Percentiles rank a stretch among this genome's conserved stretches.
Conservation (phyloP, 2,888 invertebrate species). For the Heliconius ismenius region DNA sequence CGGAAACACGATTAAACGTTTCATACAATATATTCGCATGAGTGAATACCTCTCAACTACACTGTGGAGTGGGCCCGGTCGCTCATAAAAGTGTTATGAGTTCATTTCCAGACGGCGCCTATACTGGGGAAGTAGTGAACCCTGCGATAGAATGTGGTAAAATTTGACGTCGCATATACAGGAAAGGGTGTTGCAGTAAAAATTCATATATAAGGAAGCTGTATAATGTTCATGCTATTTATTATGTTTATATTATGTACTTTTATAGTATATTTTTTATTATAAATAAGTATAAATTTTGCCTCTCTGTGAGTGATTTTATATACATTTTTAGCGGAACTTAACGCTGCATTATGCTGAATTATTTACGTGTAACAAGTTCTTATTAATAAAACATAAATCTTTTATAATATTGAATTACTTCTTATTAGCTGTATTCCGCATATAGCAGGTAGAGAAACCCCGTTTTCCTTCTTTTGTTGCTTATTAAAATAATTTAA, state of each 20-base stretch:
- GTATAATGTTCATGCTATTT: neutral
- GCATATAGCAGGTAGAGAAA: neutral
- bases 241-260: neutral
- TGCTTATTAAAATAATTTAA: no score
- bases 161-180: conserved; percentile 45
- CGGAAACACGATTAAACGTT: conserved; percentile 3
- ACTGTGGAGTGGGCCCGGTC: conserved; percentile 47
- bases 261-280: neutral
- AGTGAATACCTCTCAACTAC: conserved; percentile 31
- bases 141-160: conserved; percentile 45
- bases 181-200: conserved; percentile 40
- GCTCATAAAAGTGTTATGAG: conserved; percentile 78
- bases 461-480: no score
- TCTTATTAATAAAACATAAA: neutral
- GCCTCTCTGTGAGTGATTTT: no score
- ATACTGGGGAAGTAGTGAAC: conserved; percentile 31
- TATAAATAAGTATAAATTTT: neutral
- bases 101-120: conserved; percentile 63
- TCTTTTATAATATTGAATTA: neutral
- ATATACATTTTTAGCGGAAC: neutral
- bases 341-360: neutral
- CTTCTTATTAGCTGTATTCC: neutral
- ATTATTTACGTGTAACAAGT: neutral
- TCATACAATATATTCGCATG: conserved; percentile 12
- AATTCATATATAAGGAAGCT: conserved; percentile 7